A percentile compares a stretch with the other conserved stretches of the same genome.
These are phyloP conservation scores for Percina caprodes DNA, from an alignment of 2,113 vertebrate genomes.

Conservation along the genomic window DNA sequence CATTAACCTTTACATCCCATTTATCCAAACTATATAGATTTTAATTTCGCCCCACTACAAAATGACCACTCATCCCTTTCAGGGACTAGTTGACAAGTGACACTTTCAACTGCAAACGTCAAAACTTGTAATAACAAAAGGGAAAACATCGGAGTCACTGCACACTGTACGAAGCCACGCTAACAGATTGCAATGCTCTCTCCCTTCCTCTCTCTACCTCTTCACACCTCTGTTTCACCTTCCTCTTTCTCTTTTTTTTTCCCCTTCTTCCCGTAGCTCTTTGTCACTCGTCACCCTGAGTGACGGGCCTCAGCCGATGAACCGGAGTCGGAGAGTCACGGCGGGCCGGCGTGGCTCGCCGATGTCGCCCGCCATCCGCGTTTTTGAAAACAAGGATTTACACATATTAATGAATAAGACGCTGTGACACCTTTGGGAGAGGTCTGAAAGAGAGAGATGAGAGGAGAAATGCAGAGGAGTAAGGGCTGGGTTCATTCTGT, in stretches of 20 bases:
- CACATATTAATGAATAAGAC: constrained; percentile 97
- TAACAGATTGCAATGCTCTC: not conserved
- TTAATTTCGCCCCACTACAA: too few species aligned
- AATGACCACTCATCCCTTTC: not conserved
- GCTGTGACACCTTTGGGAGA: constrained; percentile 86
- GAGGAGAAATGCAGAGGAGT: constrained; percentile 37
- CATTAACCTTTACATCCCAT: not conserved
- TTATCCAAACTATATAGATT: too few species aligned
- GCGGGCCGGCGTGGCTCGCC: constrained; percentile 32
- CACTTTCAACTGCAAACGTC: not conserved
- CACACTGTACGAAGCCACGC: constrained; percentile 13
- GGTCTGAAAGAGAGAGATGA: constrained; percentile 63
- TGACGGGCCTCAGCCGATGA: constrained; percentile 62
- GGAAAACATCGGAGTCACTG: not conserved
- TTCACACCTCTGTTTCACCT: constrained; percentile 13
- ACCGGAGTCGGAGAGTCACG: constrained; percentile 58
- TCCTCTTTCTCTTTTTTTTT: not conserved
- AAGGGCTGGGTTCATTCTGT: constrained; percentile 73
- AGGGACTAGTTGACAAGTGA: not conserved
- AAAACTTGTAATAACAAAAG: not conserved
- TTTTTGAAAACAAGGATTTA: constrained; percentile 88
- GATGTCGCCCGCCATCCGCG: constrained; percentile 43
- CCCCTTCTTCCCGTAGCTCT: not conserved
- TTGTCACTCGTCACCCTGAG: constrained; percentile 51
- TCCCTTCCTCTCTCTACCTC: constrained; percentile 10